These are phyloP conservation scores for Meles meles DNA, from an alignment of 2,113 vertebrate species.

Conservation along the genomic window DNA sequence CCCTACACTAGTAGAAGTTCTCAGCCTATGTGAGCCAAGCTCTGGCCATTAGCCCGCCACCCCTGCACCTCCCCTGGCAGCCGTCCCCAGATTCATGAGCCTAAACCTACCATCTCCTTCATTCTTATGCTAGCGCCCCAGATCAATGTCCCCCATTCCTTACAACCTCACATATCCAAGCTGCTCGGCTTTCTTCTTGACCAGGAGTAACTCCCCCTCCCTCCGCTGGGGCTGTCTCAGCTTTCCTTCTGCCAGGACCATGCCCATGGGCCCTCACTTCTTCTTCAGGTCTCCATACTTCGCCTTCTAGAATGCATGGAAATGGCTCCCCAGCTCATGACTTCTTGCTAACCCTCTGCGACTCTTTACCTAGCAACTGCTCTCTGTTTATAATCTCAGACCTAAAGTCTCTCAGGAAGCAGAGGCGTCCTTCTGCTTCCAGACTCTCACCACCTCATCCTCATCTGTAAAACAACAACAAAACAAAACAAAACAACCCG, in stretches of 20 bases:
- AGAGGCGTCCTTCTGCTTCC: neutral
- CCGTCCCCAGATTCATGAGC: too few relatives aligned
- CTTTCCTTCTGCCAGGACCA: rapidly evolving
- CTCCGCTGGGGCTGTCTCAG: neutral
- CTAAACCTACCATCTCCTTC: neutral
- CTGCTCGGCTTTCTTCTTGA: neutral
- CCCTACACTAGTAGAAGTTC: rapidly evolving
- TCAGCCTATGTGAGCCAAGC: rapidly evolving
- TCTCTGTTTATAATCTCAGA: neutral
- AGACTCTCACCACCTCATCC: too few relatives aligned
- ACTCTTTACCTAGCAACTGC: rapidly evolving
- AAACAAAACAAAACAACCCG: too few relatives aligned
- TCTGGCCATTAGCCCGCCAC: rapidly evolving
- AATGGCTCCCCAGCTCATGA: neutral
- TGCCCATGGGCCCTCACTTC: too few relatives aligned
- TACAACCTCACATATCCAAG: rapidly evolving
- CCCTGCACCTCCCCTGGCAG: rapidly evolving
- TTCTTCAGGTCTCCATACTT: rapidly evolving
- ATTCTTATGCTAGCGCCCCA: rapidly evolving
- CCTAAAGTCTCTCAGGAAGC: rapidly evolving
- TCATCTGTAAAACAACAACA: neutral
- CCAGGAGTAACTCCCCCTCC: too few relatives aligned
- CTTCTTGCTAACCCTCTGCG: rapidly evolving
- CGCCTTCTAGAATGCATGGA: rapidly evolving
- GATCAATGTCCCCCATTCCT: neutral